These are phyloP conservation scores for Colostygia pectinataria DNA, from an alignment of 2,888 invertebrate species.

Conservation along the genomic window DNA sequence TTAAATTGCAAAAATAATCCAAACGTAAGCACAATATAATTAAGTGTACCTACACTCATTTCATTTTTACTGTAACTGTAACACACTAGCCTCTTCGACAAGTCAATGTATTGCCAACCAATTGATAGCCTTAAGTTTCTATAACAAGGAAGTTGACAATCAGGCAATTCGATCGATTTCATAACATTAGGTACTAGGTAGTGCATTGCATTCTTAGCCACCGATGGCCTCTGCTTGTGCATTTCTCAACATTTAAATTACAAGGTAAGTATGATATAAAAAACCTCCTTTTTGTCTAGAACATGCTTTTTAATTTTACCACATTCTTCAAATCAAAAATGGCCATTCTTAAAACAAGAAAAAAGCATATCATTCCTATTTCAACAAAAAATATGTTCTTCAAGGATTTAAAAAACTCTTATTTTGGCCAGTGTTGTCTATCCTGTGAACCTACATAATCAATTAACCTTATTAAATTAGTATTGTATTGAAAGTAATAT, in stretches of 20 bases:
- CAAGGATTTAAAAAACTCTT: no score
- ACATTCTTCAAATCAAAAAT: no score
- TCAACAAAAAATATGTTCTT: no score
- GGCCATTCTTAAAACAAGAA: no score
- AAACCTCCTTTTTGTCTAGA: slow-evolving; percentile 5
- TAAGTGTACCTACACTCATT: no score
- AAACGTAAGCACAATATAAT: slow-evolving; percentile 9
- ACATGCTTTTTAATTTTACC: no score
- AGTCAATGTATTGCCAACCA: not conserved
- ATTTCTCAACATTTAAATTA: not conserved
- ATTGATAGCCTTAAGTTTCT: not conserved
- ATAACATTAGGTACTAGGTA: not conserved
- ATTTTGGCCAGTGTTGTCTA: no score
- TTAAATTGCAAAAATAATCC: slow-evolving; percentile 5
- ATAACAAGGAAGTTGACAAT: slow-evolving; percentile 23
- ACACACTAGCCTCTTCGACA: not conserved
- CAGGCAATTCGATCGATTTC: slow-evolving; percentile 10
- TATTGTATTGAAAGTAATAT: no score
- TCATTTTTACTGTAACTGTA: no score
- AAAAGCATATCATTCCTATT: no score
- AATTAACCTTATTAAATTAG: no score
- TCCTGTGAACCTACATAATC: no score
- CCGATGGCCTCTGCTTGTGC: not conserved
- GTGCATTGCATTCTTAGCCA: not conserved
- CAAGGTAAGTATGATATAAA: slow-evolving; percentile 5